Evolutionary conservation across 2,113 vertebrate genomes (phyloP).

Genomic region (Centrocercus urophasianus): DNA sequence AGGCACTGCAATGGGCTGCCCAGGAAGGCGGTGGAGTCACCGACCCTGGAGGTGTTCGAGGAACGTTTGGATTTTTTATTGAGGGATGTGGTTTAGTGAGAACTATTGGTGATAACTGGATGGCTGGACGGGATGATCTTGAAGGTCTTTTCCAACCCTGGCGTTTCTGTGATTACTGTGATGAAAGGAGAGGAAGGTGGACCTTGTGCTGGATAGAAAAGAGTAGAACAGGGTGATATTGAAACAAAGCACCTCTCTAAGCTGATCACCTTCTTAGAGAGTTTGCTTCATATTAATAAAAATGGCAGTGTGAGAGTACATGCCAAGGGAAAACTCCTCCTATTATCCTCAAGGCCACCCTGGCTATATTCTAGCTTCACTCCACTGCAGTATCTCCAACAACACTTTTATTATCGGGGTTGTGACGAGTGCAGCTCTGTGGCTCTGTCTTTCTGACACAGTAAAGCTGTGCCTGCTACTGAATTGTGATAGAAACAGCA

Average conservation of each 20-base stretch:
- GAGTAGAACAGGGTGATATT: not conserved
- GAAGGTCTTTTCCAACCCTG: no score
- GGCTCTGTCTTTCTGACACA: not conserved
- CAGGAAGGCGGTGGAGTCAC: no score
- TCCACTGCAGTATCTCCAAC: not conserved
- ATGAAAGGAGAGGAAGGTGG: not conserved
- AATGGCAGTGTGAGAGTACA: not conserved
- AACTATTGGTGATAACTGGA: no score
- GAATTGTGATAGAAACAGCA: not conserved
- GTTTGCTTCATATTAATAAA: not conserved
- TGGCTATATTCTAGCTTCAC: not conserved
- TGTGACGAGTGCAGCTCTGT: no score
- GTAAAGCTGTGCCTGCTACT: not conserved
- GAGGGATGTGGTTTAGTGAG: no score
- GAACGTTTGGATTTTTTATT: no score
- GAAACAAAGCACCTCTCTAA: not conserved
- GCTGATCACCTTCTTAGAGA: not conserved
- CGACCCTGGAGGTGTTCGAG: no score
- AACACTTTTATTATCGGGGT: not conserved
- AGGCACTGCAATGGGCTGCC: no score
- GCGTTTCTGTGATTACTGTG: no score
- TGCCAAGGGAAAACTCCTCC: not conserved
- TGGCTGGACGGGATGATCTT: no score
- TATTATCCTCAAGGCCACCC: not conserved
- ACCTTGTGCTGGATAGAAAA: not conserved